Base-by-base conservation (phyloP, 2,888 invertebrate species). In the Piscicola geometra region DNA sequence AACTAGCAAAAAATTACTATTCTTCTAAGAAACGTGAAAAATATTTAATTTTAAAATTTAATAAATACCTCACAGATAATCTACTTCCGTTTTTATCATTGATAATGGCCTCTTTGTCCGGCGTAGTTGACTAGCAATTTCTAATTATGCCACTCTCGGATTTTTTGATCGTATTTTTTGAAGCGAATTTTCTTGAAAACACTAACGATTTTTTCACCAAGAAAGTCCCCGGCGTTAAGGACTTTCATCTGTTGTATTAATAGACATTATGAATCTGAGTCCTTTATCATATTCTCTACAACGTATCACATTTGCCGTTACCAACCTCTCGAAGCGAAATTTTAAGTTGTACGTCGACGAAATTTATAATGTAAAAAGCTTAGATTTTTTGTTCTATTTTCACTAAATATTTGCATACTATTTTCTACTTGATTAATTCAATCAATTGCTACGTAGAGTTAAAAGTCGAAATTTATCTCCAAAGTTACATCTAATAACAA, bases 281-380 rank as follows among this genome's bases (percentile, higher is more conserved):
- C 92, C 94, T 90, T 91, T 94, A 90, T 93, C 93, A 90, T 92
- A 94, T 91, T 93, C 94, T 90, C 91, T 95, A 91, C 93, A 93
- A 90, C 94, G 95, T 91, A 95, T 96, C 89, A 92, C 92, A 91
- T 92, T 92, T 91, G 92, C 94, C 89, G 93, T 95, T 90, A 90
- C 91, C 88, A 93, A 92, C 89, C 90, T 95, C 89, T 93, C 90
- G 87, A 95, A 94, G 90, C 94, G 93, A 89, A 95, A 94, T 89
- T 93, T 91, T 88, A 92, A 92, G 88, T 91, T 92, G 87, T 92
- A 91, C 86, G 90, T 90, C 87, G 91, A 91, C 87, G 93, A 93
- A 88, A 90, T 96, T 87, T 89, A 90, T 86, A 90, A 92, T 90
- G 95, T 95, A 88, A 90, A 91, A 88, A 86, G 47, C 67, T 36